phyloP scores from a whole-genome alignment of 2,888 invertebrate species.

The Ametastegia equiseti region DNA sequence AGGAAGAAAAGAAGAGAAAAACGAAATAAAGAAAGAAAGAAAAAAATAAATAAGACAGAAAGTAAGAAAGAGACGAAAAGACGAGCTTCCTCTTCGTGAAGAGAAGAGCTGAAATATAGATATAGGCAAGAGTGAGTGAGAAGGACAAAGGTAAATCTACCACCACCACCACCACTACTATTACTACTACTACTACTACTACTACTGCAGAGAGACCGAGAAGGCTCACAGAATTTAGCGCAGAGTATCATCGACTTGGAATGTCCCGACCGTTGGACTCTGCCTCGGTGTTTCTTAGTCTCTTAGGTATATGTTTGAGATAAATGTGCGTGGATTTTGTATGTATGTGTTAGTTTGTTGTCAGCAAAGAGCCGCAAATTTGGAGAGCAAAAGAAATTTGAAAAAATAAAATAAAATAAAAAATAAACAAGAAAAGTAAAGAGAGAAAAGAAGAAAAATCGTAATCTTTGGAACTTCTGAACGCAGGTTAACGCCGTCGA shows the following conservation, averaged over 20 bases:
- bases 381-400: no score
- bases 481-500: constrained; percentile 3
- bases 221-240: constrained; percentile 43
- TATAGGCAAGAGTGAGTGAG: background rate
- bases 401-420: background rate
- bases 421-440: background rate
- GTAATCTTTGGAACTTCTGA: background rate
- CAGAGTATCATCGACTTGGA: constrained; percentile 47
- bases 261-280: constrained; percentile 48
- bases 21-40: background rate
- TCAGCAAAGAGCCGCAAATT: background rate
- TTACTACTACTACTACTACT: no score
- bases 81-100: background rate
- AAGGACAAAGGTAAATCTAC: no score
- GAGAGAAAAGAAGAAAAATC: background rate
- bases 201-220: no score
- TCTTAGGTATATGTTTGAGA: no score
- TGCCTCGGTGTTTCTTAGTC: background rate
- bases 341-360: background rate
- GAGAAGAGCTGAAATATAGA: background rate
- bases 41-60: background rate
- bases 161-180: no score
- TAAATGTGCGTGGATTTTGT: background rate
- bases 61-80: background rate
- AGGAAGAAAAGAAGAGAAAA: background rate